Evolutionary conservation across 2,888 invertebrate genomes (phyloP), one percentile per base, ranked within the genome.

Genomic region (Macroteleia sp.): DNA sequence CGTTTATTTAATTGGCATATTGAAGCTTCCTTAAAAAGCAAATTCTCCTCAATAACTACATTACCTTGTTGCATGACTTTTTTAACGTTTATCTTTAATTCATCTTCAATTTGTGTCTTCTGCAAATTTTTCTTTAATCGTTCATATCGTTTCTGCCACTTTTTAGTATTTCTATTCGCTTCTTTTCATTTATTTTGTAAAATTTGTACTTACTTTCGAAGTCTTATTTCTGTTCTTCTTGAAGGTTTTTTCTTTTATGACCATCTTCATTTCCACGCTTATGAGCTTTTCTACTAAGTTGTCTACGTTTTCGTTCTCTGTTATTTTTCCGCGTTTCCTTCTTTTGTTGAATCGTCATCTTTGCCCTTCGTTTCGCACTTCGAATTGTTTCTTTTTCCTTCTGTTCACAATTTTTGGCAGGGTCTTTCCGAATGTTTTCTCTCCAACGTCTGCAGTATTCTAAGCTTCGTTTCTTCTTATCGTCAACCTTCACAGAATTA

Each of bases 371-470:
- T 56, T 54, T 64, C 20, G 39, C 39, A 41, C 32, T 48, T 64
- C 64, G 20, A 28, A 52, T 30, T 66, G 44, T 66, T 36, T 56
- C 66, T 14, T 66, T 66, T 36, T 66, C 44, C 36, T 54, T 52
- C 6, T 66, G 44, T 32, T 66, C 25, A 25, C 4, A 25, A 25
- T 25, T 25, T 25, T 25, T 25, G 4, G 10, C 14, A 6, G 16
- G 10, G 8, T 39, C 19, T 12, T 36, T 54, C 54, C n/a, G 36
- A 19, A 39, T 36, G 9, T n/a, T 20, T 39, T 39, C 39, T 36
- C 50, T 32, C 44, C 44, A 44, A 20, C 44, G 19, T 44, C 44
- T 44, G n/a, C 19, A 28, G 8, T 48, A 16, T 30, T 48, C 28
- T 28, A 12, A n/a, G 19, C 17, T 48, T 30, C 48, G 30, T 48